Conservation (phyloP, 2,888 invertebrate genomes). For the Drosophila demipolita region DNA sequence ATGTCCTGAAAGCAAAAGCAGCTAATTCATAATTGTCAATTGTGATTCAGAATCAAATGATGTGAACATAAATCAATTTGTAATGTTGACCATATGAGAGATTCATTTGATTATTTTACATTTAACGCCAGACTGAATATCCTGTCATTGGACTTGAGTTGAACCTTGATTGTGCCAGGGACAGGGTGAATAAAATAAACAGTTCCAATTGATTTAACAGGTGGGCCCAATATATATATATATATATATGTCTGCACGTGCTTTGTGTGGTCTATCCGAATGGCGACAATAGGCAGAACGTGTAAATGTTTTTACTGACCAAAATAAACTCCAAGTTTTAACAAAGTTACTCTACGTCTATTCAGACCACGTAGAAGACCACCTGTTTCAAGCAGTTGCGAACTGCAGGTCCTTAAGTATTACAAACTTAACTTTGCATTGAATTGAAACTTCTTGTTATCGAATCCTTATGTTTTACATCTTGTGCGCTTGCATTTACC, state of each 20-base stretch:
- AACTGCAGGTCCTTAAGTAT: neutral
- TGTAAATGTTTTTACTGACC: neutral
- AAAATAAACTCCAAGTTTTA: neutral
- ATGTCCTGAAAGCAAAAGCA: neutral
- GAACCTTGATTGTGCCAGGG: constrained; percentile 21
- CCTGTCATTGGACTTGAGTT: constrained; percentile 30
- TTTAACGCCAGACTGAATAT: constrained; percentile 20
- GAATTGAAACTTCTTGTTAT: neutral
- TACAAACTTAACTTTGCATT: neutral
- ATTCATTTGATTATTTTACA: constrained; percentile 10
- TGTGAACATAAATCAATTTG: constrained; percentile 37
- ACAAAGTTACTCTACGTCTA: neutral
- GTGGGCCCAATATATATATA: neutral
- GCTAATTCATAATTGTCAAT: constrained; percentile 17
- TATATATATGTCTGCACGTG: constrained; percentile 14
- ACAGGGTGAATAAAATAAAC: constrained; percentile 1
- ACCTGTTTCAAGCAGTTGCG: too few species aligned
- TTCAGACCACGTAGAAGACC: neutral
- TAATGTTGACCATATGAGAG: constrained; percentile 13
- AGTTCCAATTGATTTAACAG: constrained; percentile 17
- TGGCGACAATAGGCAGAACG: neutral
- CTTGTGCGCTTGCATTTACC: neutral
- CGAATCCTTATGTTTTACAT: neutral
- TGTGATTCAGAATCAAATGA: constrained; percentile 9
- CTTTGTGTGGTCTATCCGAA: neutral